Evolutionary conservation across 2,888 invertebrate species (phyloP), one percentile per base, ranked within the genome.

Genomic region (Scaptomyza flava): DNA sequence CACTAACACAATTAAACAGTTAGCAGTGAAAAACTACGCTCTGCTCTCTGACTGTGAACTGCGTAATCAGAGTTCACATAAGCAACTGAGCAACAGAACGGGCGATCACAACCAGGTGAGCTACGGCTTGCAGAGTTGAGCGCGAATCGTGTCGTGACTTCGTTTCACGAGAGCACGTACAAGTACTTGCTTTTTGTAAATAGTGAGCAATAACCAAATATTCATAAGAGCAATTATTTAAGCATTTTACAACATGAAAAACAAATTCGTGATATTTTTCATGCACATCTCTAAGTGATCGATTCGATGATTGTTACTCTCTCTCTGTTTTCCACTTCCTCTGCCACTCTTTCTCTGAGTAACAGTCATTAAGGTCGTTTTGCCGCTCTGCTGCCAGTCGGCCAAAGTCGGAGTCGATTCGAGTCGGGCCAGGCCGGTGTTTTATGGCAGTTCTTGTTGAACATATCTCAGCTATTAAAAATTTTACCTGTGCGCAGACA

Each of bases 281-380:
- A 9, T 45, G n/a, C 27, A 17, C 76, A 75, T 74, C 67, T 3
- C 76, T 60, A 71, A 41, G 8, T 30, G 61, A 71, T 75, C 62
- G 42, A 1, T 38, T 11, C 14, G 6, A 14, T 17, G 8, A 33
- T 20, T 23, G 11, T 41, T 46, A 31, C 20, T 4, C 46, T 27
- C 31, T 38, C 17, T 17, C 51, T 61, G 34, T 45, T 42, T 43
- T 23, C 45, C 34, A 33, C 20, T 11, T 11, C n/a, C 43, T 47
- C 27, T 17, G 31, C 6, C 45, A 12, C 34, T 14, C 41, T 38
- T 47, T 17, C 23, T 31, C 11, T 45, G 23, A 14, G 20, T 56
- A 51, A 64, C 68, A 68, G 82, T 86, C 86, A 86, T 83, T 86
- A 86, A 68, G 74, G 81, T 59, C 71, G 73, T 65, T 79, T 79